Evolutionary conservation across 2,113 vertebrate species (phyloP).

Genomic region (Aptenodytes forsteri): DNA sequence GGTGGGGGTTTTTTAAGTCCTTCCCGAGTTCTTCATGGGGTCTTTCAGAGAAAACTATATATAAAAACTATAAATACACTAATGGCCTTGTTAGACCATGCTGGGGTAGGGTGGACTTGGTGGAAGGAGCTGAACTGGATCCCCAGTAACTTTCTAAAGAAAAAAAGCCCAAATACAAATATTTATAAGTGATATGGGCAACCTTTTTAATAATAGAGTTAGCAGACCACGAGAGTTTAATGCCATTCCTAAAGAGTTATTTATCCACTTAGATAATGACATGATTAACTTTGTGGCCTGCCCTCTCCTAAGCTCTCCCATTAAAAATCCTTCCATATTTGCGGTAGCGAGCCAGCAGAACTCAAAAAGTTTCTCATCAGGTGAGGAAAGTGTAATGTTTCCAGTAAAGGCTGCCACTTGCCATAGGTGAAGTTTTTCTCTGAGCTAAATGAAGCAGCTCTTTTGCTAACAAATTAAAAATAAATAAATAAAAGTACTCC

Average conservation of each 20-base stretch:
- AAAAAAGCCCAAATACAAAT: too few relatives aligned
- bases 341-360: background rate
- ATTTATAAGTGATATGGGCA: background rate
- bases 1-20: background rate
- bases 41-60: background rate
- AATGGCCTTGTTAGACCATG: accelerated
- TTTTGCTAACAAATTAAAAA: background rate
- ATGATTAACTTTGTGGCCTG: background rate
- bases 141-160: background rate
- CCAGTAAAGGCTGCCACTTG: background rate
- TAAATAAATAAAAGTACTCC: background rate
- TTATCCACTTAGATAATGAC: background rate
- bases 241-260: background rate
- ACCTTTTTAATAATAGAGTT: background rate
- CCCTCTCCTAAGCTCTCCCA: background rate
- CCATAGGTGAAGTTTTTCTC: background rate
- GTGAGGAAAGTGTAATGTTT: accelerated
- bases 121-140: background rate
- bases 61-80: background rate
- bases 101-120: too few relatives aligned
- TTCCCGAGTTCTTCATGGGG: accelerated
- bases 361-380: background rate
- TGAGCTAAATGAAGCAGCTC: background rate
- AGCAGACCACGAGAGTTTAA: background rate
- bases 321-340: background rate